phyloP scores from a whole-genome alignment of 2,113 vertebrate species.

The Podarcis cretensis region DNA sequence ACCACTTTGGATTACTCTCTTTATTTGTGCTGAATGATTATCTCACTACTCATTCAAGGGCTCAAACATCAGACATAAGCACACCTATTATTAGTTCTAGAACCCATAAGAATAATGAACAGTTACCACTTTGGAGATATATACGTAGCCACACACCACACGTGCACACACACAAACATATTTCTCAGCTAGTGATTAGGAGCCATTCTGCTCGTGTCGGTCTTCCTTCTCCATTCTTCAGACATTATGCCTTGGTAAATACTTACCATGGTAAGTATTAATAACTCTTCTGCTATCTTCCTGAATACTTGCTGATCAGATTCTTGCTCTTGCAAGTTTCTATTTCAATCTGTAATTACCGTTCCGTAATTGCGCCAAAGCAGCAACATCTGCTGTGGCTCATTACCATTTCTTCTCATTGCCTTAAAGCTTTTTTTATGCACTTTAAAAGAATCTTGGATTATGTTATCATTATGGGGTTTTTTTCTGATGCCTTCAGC shows the following conservation, averaged over 20 bases:
- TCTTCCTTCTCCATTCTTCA: background rate
- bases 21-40: background rate
- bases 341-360: slow-evolving; percentile 69
- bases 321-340: slow-evolving; percentile 47
- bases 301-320: slow-evolving; percentile 56
- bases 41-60: background rate
- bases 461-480: slow-evolving; percentile 45
- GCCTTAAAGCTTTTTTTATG: slow-evolving; percentile 49
- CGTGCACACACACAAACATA: too few relatives aligned
- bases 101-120: background rate
- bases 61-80: background rate
- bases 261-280: slow-evolving; percentile 22
- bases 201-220: background rate
- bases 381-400: slow-evolving; percentile 68
- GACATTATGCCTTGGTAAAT: slow-evolving; percentile 6
- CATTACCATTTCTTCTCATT: slow-evolving; percentile 62
- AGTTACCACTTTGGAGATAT: background rate
- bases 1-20: background rate
- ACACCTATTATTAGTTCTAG: background rate
- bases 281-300: slow-evolving; percentile 49
- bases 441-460: slow-evolving; percentile 61
- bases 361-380: slow-evolving; percentile 54
- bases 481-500: slow-evolving; percentile 48
- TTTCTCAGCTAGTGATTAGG: background rate
- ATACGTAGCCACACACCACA: too few relatives aligned